Base-by-base conservation (phyloP, 2,888 invertebrate genomes). In the Hemicrepidius hirtus region DNA sequence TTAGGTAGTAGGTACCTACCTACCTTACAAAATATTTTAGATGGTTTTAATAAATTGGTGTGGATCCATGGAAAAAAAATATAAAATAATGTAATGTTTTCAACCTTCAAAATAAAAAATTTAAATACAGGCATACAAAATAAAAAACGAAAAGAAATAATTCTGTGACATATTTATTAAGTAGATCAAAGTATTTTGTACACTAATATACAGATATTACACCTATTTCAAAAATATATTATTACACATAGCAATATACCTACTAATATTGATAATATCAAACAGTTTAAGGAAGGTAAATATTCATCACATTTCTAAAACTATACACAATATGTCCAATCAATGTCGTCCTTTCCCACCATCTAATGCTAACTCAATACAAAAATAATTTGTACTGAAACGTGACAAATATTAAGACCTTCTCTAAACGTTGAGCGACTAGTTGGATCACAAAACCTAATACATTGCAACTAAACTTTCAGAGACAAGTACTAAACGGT, bases 401-500 rank as follows among this genome's bases (percentile, higher is more conserved):
- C 62, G 62, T 68, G 63, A 55, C 68, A 59, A 74, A 73, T 74
- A 75, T 73, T 75, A 24, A 16, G 49, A 70, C 68, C 74, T 77
- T 75, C 74, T 40, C 55, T 53, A 74, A 68, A 82, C 77, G 80
- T 81, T 82, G 82, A 84, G 83, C 82, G 85, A 85, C 85, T 85
- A 85, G 85, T 84, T 82, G 77, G 81, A 85, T 85, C 85, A 85
- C 85, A 84, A 83, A 83, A 83, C 82, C 83, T 83, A 84, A 80
- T 75, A 73, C 77, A 74, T 74, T 74, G 74, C 79, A 73, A 75
- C 75, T 65, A 71, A 75, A 75, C 65, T 71, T 71, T 32, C 62
- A 71, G 68, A 69, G 57, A 68, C 69, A 69, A 62, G 60, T 75
- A n/a, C n/a, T n/a, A 70, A 32, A 32, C 20, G 46, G 55, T 64